phyloP scores from a whole-genome alignment of 2,113 vertebrate genomes.

The Aspidoscelis tigris region DNA sequence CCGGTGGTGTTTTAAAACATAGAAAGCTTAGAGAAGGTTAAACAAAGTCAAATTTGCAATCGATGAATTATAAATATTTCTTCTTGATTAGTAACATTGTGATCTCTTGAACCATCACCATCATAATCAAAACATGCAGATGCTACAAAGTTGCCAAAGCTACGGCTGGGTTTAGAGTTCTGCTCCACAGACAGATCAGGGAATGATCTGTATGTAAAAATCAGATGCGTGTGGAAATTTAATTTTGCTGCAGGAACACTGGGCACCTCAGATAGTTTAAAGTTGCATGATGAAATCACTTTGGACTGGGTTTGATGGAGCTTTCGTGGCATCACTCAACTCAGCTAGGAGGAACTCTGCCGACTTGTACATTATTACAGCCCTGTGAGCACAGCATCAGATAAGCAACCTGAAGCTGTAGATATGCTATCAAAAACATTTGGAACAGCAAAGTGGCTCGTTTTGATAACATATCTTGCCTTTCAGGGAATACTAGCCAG shows the following conservation, averaged over 20 bases:
- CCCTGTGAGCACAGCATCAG: neutral
- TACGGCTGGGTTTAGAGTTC: conserved; percentile 19
- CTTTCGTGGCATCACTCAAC: neutral
- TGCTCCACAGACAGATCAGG: conserved; percentile 18
- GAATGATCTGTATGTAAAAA: conserved; percentile 37
- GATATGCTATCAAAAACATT: neutral
- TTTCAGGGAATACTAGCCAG: conserved; percentile 7
- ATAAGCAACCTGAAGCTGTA: neutral
- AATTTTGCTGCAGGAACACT: conserved; percentile 47
- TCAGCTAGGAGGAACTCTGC: neutral
- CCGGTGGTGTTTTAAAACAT: conserved; percentile 45
- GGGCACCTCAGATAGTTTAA: conserved; percentile 38
- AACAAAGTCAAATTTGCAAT: neutral
- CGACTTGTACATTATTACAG: neutral
- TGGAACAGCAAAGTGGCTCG: conserved; percentile 6
- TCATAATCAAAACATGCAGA: conserved; percentile 23
- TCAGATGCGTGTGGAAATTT: conserved; percentile 45
- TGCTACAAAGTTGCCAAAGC: conserved; percentile 30
- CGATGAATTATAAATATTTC: conserved; percentile 38
- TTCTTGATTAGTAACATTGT: conserved; percentile 47
- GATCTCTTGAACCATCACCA: conserved; percentile 50
- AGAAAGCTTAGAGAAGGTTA: conserved; percentile 53
- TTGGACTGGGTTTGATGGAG: conserved; percentile 29
- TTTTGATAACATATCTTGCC: neutral
- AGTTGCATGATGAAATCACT: conserved; percentile 45